Evolutionary conservation across 2,888 invertebrate genomes (phyloP), one percentile per base, ranked within the genome.

Genomic region (Ennomos quercinarius): DNA sequence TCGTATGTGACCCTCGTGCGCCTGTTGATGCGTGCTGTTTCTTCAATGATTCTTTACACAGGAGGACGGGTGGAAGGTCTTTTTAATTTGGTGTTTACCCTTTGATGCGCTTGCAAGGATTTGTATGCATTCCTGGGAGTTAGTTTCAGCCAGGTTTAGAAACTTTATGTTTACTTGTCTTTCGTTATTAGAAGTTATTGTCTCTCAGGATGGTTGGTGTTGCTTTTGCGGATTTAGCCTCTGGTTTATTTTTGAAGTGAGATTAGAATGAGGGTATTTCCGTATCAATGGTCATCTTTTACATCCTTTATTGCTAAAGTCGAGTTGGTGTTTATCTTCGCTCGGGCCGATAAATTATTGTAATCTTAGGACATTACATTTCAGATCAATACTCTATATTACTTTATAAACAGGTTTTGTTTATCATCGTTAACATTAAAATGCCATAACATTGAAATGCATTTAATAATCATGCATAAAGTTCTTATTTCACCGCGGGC

Each of bases 101-200:
- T 69, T 70, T 64, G 59, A 67, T 55, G 38, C 45, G 63, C 65
- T 58, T 51, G 65, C 63, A 58, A 63, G 68, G 70, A 71, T 68
- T 68, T 70, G 62, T 66, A 66, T 70, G 68, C 68, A 68, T 72
- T 76, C 63, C 67, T 54, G 49, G 60, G 61, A 65, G 66, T 67
- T 61, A 65, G 60, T 56, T 47, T 42, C 41, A 13, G 52, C 42
- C 66, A 50, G 62, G 65, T 72, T 66, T 68, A 60, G 66, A 58
- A 54, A 46, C 53, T 63, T 49, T 48, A 56, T 63, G 56, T 56
- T 53, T 61, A 49, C 53, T 58, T 58, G 45, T 58, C 61, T 61
- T 45, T 50, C 9, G 51, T 50, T 56, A 36, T 38, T 13, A 17
- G 39, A 55, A 51, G 44, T 57, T 59, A 54, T 61, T 56, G 55